A percentile compares a stretch with the other conserved stretches of the same genome.
phyloP scores from a whole-genome alignment of 1,140 invertebrate genomes.

The Acromyrmex charruanus region DNA sequence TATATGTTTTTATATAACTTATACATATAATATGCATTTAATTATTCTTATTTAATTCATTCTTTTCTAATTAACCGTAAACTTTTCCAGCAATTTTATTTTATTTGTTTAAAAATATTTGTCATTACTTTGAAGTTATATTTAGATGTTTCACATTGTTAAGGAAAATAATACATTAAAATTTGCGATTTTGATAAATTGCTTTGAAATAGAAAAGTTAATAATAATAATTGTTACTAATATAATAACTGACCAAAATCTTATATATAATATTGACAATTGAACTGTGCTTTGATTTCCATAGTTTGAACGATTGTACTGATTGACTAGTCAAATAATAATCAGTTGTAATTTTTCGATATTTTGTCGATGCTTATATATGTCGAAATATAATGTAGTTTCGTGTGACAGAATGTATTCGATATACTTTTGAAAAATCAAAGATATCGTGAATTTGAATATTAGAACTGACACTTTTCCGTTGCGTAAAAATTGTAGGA shows the following conservation, averaged over 20 bases:
- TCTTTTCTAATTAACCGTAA: background rate
- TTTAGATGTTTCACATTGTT: background rate
- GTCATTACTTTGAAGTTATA: background rate
- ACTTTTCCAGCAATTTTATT: background rate
- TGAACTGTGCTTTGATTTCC: background rate
- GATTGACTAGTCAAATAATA: background rate
- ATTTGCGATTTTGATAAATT: background rate
- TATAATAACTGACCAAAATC: background rate
- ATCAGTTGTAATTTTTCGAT: background rate
- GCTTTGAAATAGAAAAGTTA: background rate
- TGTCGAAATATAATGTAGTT: background rate
- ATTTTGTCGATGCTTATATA: background rate
- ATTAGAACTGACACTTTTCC: slow-evolving; percentile 11
- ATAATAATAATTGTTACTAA: background rate
- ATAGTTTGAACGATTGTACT: background rate
- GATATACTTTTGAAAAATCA: background rate
- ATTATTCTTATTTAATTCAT: background rate
- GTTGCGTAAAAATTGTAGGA: background rate
- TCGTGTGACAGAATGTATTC: background rate
- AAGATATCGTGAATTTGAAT: background rate
- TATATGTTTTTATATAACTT: too few species aligned
- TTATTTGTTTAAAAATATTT: background rate
- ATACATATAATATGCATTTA: background rate
- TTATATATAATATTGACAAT: background rate
- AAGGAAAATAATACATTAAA: background rate